Base-by-base conservation (phyloP, 2,113 vertebrate species). In the Oncorhynchus nerka region DNA sequence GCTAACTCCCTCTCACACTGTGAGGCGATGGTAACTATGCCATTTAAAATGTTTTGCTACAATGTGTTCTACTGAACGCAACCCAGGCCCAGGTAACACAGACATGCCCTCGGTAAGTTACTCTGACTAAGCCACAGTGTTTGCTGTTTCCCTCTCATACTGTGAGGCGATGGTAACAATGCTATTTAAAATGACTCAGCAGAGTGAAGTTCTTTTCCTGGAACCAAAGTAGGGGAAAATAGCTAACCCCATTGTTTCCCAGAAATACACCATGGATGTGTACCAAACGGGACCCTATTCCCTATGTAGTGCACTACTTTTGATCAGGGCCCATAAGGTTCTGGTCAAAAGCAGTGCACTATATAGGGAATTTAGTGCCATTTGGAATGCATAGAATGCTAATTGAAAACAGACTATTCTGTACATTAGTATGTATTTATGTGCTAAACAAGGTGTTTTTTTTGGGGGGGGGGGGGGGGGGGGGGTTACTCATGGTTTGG, bases 341-440 rank as follows among this genome's bases (percentile, higher is more conserved):
- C 39, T 45, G 39, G 39, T 45, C 9, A 45, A 45, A 45, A 45
- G 39, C 9, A 55, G 51, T 55, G 16, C 16, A 55, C 51, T 55
- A 55, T 55, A 19, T 19, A 55, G 51, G 16, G 4, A 16, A 55
- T 55, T 16, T 15, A 15, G 13, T 16, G 51, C 16, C 15, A 55
- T 55, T 55, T 55, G 51, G 51, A 19, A 55, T 1, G 5, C 71
- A 86, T 73, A 45, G 74, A 24, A 76, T 71, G 78, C 83, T 90
- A 88, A 92, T 90, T 90, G 83, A 86, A 91, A 92, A 84, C 87
- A 91, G 87, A 48, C 78, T 34, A n/a, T 59, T 76, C 73, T 81
- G 75, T 85, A 82, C 22, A 7, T 74, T 19, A 28, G 72, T 65
- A 32, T 74, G 61, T 65, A 6, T 66, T 55, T 73, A 71, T 67